These are phyloP conservation scores for Scopus umbretta DNA, from an alignment of 2,113 vertebrate species.

Conservation along the genomic window DNA sequence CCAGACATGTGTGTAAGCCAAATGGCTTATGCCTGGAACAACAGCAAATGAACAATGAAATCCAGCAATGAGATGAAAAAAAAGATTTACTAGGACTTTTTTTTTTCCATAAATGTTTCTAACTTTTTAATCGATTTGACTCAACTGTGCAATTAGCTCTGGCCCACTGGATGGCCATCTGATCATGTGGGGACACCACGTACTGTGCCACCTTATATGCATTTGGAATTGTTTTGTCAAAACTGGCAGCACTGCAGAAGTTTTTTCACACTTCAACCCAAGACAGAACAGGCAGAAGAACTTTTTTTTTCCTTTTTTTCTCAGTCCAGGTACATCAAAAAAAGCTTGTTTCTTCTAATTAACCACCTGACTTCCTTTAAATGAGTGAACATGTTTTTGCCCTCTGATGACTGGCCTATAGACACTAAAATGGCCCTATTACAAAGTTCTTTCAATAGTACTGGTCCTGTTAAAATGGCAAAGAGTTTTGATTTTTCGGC, in stretches of 20 bases:
- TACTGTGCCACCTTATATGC: neutral
- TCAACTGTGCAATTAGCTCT: neutral
- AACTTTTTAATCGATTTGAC: neutral
- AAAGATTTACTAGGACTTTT: neutral
- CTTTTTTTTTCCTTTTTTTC: neutral
- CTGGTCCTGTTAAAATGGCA: neutral
- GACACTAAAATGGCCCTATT: neutral
- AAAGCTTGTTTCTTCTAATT: neutral
- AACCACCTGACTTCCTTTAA: neutral
- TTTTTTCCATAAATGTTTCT: neutral
- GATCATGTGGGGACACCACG: neutral
- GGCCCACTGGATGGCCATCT: neutral
- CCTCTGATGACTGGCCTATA: neutral
- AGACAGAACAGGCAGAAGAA: neutral
- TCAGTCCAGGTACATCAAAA: neutral
- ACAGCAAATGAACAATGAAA: slow-evolving; percentile 37
- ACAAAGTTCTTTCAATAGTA: neutral
- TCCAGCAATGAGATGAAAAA: neutral
- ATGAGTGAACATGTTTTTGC: neutral
- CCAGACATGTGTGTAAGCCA: slow-evolving; percentile 29
- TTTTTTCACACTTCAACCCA: neutral
- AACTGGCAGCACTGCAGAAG: neutral
- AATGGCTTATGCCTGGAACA: slow-evolving; percentile 37
- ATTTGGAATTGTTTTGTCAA: neutral
- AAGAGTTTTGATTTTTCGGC: neutral